These are phyloP conservation scores for Argyresthia goedartella DNA, from an alignment of 2,888 invertebrate species.

Conservation along the genomic window DNA sequence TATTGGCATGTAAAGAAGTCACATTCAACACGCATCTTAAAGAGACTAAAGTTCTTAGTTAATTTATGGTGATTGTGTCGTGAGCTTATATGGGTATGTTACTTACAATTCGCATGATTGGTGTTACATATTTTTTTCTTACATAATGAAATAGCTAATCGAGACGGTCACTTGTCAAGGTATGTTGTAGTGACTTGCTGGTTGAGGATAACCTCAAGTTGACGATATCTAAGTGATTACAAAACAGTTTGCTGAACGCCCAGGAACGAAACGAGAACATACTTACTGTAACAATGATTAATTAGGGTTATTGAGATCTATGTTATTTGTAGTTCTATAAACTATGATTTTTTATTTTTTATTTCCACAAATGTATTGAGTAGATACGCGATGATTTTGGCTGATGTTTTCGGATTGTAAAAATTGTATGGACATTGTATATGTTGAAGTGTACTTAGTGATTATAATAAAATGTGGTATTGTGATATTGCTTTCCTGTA, in stretches of 20 bases:
- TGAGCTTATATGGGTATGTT: slow-evolving; percentile 16
- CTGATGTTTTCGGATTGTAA: too few relatives aligned
- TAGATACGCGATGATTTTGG: too few relatives aligned
- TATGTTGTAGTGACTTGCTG: background rate
- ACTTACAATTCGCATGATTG: slow-evolving; percentile 18
- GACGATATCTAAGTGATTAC: background rate
- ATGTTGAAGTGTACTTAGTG: too few relatives aligned
- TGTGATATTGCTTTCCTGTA: too few relatives aligned
- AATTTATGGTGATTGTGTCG: slow-evolving; percentile 20
- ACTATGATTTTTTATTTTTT: slow-evolving; percentile 46
- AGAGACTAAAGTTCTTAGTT: slow-evolving; percentile 38
- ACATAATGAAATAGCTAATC: slow-evolving; percentile 13
- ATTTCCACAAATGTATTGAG: slow-evolving; percentile 51
- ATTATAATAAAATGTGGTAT: too few relatives aligned
- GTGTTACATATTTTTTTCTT: slow-evolving; percentile 16
- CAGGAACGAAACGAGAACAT: slow-evolving; percentile 27
- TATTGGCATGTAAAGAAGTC: slow-evolving; percentile 61
- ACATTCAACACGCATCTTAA: slow-evolving; percentile 57
- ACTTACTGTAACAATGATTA: slow-evolving; percentile 43
- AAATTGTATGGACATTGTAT: too few relatives aligned
- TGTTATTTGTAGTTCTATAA: slow-evolving; percentile 54
- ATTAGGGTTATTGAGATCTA: slow-evolving; percentile 64
- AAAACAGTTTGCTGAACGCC: slow-evolving; percentile 18
- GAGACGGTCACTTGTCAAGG: slow-evolving; percentile 30
- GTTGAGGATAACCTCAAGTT: background rate